Evolutionary conservation across 2,113 vertebrate species (phyloP).

Genomic region (Gulo gulo): DNA sequence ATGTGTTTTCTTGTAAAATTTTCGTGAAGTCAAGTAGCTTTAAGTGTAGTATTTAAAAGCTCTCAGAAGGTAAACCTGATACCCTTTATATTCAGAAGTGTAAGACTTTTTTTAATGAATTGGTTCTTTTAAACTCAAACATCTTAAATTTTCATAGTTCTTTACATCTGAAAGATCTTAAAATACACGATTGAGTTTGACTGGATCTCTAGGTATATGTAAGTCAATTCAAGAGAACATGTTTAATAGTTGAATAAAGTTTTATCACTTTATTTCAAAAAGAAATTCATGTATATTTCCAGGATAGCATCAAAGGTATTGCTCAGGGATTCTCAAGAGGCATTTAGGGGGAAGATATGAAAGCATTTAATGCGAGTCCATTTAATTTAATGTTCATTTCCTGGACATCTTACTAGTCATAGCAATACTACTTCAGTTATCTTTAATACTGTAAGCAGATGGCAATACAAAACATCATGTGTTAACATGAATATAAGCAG

Average conservation of each 20-base stretch:
- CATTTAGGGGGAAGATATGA: not conserved
- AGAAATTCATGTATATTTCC: not conserved
- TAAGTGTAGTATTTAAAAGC: not conserved
- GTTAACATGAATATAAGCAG: not conserved
- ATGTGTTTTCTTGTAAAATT: not conserved
- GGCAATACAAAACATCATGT: not conserved
- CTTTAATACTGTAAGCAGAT: not conserved
- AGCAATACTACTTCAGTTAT: not conserved
- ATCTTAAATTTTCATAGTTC: constrained; percentile 18
- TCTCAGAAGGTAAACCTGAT: not conserved
- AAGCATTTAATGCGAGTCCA: not conserved
- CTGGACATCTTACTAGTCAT: not conserved
- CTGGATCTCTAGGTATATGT: not conserved
- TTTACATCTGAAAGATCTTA: not conserved
- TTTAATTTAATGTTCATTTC: not conserved
- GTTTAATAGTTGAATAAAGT: not conserved
- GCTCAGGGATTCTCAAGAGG: not conserved
- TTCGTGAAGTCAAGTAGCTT: not conserved
- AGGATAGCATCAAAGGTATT: not conserved
- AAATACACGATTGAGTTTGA: not conserved
- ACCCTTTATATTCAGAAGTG: not conserved
- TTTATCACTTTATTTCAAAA: not conserved
- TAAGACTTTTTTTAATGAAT: not conserved
- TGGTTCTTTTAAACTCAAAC: not conserved
- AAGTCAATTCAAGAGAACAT: not conserved